Percentiles rank a stretch among this genome's conserved stretches.
These are phyloP conservation scores for Physocephala rufipes DNA, from an alignment of 2,888 invertebrate genomes.

Conservation along the genomic window DNA sequence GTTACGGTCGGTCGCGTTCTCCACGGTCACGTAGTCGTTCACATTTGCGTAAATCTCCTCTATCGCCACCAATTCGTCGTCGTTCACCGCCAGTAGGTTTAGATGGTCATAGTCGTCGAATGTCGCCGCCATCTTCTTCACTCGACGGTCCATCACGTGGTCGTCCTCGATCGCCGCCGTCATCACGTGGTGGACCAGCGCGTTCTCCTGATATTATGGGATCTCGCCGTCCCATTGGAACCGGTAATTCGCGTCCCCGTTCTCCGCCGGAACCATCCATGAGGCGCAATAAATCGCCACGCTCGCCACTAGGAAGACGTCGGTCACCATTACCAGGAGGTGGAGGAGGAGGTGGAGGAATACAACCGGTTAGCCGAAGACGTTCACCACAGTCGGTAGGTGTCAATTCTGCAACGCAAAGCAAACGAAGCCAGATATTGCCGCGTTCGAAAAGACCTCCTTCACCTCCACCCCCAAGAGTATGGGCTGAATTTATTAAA, in stretches of 20 bases:
- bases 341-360: conserved; percentile 44
- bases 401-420: conserved; percentile 49
- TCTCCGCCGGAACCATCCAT: conserved; percentile 63
- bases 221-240: conserved; percentile 52
- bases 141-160: conserved; percentile 51
- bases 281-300: conserved; percentile 61
- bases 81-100: conserved; percentile 61
- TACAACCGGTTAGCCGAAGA: conserved; percentile 49
- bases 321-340: conserved; percentile 47
- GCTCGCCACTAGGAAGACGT: conserved; percentile 58
- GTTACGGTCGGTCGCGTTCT: conserved; percentile 58
- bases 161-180: conserved; percentile 60
- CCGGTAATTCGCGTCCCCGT: conserved; percentile 55
- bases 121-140: conserved; percentile 62
- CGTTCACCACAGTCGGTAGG: conserved; percentile 58
- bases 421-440: conserved; percentile 60
- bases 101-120: conserved; percentile 62
- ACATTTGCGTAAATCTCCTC: conserved; percentile 61
- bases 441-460: conserved; percentile 66
- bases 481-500: conserved; percentile 47
- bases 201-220: conserved; percentile 61
- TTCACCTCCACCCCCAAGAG: conserved; percentile 66
- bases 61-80: conserved; percentile 61
- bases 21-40: conserved; percentile 63
- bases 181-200: conserved; percentile 51